phyloP scores from a whole-genome alignment of 2,113 vertebrate genomes.

The Oncorhynchus clarkii region DNA sequence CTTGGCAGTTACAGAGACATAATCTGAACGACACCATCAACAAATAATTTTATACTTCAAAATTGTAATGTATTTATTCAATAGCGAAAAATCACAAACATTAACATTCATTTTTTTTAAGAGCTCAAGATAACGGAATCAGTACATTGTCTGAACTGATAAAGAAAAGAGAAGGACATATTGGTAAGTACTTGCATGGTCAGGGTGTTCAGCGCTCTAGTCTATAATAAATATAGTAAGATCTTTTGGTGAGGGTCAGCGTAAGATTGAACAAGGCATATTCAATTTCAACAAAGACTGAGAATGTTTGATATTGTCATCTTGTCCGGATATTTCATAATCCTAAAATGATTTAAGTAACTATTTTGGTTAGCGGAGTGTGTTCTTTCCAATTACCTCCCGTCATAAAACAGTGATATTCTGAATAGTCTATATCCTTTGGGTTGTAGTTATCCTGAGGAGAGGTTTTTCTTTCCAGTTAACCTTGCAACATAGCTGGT shows the following conservation, averaged over 20 bases:
- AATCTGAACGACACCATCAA: constrained; percentile 50
- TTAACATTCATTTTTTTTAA: constrained; percentile 51
- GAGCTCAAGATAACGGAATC: constrained; percentile 20
- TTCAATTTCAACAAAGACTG: not conserved
- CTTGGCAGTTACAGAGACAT: constrained; percentile 34
- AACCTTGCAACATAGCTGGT: not conserved
- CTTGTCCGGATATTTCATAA: constrained; percentile 46
- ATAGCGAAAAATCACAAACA: constrained; percentile 54
- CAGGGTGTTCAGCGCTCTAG: constrained; percentile 17
- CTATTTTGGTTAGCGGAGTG: not conserved
- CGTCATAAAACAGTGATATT: too few relatives aligned
- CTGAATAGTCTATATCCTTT: constrained; percentile 6
- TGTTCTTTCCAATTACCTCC: not conserved
- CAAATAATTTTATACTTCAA: constrained; percentile 57
- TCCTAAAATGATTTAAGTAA: not conserved
- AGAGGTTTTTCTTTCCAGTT: constrained; percentile 5
- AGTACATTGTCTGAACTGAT: constrained; percentile 37
- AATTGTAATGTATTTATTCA: constrained; percentile 52
- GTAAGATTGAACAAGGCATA: constrained; percentile 8
- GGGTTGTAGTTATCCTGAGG: constrained; percentile 9
- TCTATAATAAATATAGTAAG: constrained; percentile 10
- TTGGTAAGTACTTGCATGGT: not conserved
- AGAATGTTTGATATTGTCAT: constrained; percentile 14
- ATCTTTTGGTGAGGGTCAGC: constrained; percentile 10
- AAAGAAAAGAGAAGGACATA: constrained; percentile 22